These are phyloP conservation scores for Thunnus maccoyii DNA, from an alignment of 2,113 vertebrate species.

Conservation along the genomic window DNA sequence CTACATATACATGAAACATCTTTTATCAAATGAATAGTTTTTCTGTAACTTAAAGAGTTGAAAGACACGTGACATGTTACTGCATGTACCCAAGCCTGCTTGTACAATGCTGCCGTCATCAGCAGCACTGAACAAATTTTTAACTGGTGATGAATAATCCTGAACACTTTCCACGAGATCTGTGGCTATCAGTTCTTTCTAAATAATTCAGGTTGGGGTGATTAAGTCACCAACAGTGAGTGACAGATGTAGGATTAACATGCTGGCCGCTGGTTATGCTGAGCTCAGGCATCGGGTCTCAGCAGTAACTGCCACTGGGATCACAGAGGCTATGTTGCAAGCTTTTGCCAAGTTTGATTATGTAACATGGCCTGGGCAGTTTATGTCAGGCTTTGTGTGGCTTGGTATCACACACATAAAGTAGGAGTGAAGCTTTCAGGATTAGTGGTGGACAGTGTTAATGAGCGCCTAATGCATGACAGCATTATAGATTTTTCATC, in stretches of 20 bases:
- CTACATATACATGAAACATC: background rate
- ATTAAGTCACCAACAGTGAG: constrained; percentile 58
- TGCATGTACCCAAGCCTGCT: background rate
- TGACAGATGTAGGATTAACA: constrained; percentile 68
- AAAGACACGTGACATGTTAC: background rate
- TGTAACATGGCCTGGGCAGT: constrained; percentile 40
- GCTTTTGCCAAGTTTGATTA: constrained; percentile 53
- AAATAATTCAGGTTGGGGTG: constrained; percentile 59
- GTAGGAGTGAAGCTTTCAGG: constrained; percentile 51
- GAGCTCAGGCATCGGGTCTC: constrained; percentile 58
- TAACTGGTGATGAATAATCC: constrained; percentile 23
- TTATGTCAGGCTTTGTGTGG: constrained; percentile 29
- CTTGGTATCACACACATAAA: constrained; percentile 32
- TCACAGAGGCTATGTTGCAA: constrained; percentile 44
- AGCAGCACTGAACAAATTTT: constrained; percentile 9
- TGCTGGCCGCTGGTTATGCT: constrained; percentile 57
- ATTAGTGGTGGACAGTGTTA: constrained; percentile 42
- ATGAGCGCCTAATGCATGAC: constrained; percentile 21
- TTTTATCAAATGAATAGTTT: background rate
- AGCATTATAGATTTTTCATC: constrained; percentile 22
- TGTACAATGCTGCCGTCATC: background rate
- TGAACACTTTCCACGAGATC: constrained; percentile 16
- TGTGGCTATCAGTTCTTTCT: constrained; percentile 34
- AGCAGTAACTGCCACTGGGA: constrained; percentile 53
- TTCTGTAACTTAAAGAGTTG: background rate